A percentile compares a stretch with the other conserved stretches of the same genome.
Conservation (phyloP, 2,888 invertebrate genomes). For the Ethmia dodecea region DNA sequence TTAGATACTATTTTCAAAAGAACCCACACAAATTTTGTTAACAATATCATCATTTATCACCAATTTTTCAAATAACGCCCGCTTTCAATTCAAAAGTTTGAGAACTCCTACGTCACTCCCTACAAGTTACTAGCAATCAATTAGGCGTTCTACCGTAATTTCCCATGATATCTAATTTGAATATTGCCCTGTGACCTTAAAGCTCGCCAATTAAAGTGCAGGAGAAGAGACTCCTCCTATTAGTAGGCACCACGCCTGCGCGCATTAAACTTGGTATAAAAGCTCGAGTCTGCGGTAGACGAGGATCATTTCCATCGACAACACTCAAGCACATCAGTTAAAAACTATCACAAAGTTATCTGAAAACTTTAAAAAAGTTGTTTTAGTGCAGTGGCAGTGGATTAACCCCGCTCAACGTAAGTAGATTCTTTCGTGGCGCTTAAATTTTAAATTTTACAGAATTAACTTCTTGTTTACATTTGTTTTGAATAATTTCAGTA, state of each 20-base stretch:
- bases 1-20: too few species aligned
- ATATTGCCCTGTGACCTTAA: conserved; percentile 30
- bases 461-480: too few species aligned
- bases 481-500: conserved; percentile 1
- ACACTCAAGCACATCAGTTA: conserved; percentile 20
- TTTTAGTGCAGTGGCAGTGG: conserved; percentile 36
- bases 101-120: too few species aligned
- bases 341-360: conserved; percentile 18
- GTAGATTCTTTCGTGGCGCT: too few species aligned
- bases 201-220: conserved; percentile 47
- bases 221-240: conserved; percentile 38
- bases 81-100: too few species aligned
- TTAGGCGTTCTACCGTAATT: neutral
- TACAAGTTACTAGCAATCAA: too few species aligned
- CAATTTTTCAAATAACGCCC: too few species aligned
- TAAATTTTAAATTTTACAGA: too few species aligned
- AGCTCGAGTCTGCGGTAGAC: conserved; percentile 25
- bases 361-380: conserved; percentile 34
- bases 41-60: too few species aligned
- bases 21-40: too few species aligned
- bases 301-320: conserved; percentile 48
- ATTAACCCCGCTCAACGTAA: conserved; percentile 25
- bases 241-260: conserved; percentile 46
- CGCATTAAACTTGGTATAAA: conserved; percentile 42
- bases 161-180: conserved; percentile 7